Conservation (phyloP, 2,888 invertebrate genomes). For the Thumatha senex region DNA sequence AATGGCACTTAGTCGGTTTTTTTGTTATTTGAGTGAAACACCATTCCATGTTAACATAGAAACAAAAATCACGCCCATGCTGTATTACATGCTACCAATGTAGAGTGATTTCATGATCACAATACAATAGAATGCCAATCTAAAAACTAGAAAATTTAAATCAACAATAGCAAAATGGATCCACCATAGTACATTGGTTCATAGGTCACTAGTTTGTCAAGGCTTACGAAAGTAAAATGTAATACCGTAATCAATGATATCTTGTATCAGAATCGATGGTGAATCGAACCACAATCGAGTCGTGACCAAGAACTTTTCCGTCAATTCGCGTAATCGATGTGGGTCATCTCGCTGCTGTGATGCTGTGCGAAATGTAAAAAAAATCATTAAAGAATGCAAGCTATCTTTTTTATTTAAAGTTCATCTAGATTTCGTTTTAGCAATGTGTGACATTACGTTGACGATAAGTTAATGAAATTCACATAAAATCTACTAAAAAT, state of each 20-base stretch:
- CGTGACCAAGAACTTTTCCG: conserved; percentile 48
- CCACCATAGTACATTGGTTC: background rate
- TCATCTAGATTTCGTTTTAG: conserved; percentile 16
- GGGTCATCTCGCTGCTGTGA: conserved; percentile 31
- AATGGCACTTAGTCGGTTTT: too few relatives aligned
- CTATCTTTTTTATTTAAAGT: conserved; percentile 23
- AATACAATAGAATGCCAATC: background rate
- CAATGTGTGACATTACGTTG: background rate
- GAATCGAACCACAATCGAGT: conserved; percentile 35
- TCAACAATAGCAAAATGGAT: background rate
- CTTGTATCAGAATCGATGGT: conserved; percentile 28
- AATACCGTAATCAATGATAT: conserved; percentile 18
- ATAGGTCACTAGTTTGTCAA: conserved; percentile 14
- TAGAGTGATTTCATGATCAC: background rate
- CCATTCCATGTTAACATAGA: too few relatives aligned
- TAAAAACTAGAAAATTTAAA: background rate
- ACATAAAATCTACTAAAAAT: too few relatives aligned
- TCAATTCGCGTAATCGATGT: conserved; percentile 45
- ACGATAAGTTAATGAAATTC: background rate
- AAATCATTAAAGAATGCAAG: conserved; percentile 12
- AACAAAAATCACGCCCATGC: too few relatives aligned
- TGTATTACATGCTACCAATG: too few relatives aligned
- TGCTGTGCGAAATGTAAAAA: conserved; percentile 11
- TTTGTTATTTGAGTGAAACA: too few relatives aligned
- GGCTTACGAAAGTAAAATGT: conserved; percentile 8